Conservation (phyloP, 2,888 invertebrate genomes). For the Oscheius sp. region DNA sequence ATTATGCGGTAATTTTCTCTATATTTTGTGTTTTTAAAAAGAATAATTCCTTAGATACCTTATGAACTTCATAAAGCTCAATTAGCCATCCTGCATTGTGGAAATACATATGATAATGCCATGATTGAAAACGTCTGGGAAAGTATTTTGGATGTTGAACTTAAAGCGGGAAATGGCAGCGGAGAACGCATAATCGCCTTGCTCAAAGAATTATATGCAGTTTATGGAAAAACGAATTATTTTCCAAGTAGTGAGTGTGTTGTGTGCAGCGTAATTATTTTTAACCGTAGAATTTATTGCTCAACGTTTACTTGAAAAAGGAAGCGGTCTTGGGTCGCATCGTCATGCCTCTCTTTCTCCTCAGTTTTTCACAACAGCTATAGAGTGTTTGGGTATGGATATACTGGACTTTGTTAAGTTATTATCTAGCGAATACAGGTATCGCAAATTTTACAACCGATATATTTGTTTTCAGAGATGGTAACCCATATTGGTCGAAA, state of each 20-base stretch:
- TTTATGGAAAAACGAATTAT: constrained; percentile 54
- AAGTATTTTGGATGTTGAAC: constrained; percentile 79
- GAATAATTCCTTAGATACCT: too few species aligned
- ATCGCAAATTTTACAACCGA: background rate
- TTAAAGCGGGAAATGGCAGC: constrained; percentile 28
- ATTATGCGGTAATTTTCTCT: constrained; percentile 40
- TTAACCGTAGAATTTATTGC: constrained; percentile 62
- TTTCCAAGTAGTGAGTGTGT: constrained; percentile 46
- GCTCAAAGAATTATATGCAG: constrained; percentile 42
- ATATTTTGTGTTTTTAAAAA: too few species aligned
- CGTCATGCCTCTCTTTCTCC: constrained; percentile 37
- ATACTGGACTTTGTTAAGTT: constrained; percentile 51
- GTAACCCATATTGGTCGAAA: constrained; percentile 66
- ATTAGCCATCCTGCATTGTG: constrained; percentile 92
- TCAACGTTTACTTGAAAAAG: constrained; percentile 53
- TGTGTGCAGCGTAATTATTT: background rate
- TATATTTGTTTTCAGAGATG: constrained; percentile 41
- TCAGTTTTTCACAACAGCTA: constrained; percentile 42
- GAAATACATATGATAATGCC: constrained; percentile 88
- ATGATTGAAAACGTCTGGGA: constrained; percentile 92
- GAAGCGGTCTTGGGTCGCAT: constrained; percentile 38
- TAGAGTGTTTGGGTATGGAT: constrained; percentile 50
- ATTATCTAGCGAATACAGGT: constrained; percentile 59
- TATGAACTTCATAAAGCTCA: constrained; percentile 82
- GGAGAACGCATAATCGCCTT: constrained; percentile 25